phyloP scores from a whole-genome alignment of 1,140 invertebrate genomes.

The Drosophila simulans region DNA sequence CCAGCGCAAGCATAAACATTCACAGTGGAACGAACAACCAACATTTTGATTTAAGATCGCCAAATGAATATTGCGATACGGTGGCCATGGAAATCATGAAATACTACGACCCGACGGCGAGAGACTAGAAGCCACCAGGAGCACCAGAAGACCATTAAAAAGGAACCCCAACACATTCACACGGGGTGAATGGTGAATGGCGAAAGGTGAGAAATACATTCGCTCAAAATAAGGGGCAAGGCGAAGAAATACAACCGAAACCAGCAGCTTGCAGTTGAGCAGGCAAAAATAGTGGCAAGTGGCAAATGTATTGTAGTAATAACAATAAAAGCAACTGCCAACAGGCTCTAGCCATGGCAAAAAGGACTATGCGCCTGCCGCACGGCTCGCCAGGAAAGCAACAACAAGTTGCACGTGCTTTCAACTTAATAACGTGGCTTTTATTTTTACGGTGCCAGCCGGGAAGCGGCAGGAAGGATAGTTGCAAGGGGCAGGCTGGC shows the following conservation, averaged over 20 bases:
- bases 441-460: slow-evolving; percentile 72
- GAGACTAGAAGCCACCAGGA: slow-evolving; percentile 9
- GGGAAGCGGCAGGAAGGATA: slow-evolving; percentile 16
- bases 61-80: slow-evolving; percentile 65
- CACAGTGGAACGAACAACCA: slow-evolving; percentile 9
- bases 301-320: slow-evolving; percentile 82
- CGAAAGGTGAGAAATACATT: slow-evolving; percentile 75
- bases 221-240: slow-evolving; percentile 38
- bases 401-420: slow-evolving; percentile 83
- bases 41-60: slow-evolving; percentile 73
- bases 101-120: slow-evolving; percentile 37
- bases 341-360: slow-evolving; percentile 36
- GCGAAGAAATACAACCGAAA: slow-evolving; percentile 24
- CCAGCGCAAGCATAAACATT: slow-evolving; percentile 12
- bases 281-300: slow-evolving; percentile 76
- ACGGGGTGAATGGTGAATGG: slow-evolving; percentile 3
- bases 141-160: slow-evolving; percentile 58
- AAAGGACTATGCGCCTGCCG: slow-evolving; percentile 13
- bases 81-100: slow-evolving; percentile 66
- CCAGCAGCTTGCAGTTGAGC: slow-evolving; percentile 43
- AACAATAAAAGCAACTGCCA: slow-evolving; percentile 80
- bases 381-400: slow-evolving; percentile 34
- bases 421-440: slow-evolving; percentile 83
- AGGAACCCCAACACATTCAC: slow-evolving; percentile 8
- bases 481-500: neutral